Percentiles rank a stretch among this genome's conserved stretches.
Conservation (phyloP, 1,140 invertebrate species). For the Diuraphis noxia region DNA sequence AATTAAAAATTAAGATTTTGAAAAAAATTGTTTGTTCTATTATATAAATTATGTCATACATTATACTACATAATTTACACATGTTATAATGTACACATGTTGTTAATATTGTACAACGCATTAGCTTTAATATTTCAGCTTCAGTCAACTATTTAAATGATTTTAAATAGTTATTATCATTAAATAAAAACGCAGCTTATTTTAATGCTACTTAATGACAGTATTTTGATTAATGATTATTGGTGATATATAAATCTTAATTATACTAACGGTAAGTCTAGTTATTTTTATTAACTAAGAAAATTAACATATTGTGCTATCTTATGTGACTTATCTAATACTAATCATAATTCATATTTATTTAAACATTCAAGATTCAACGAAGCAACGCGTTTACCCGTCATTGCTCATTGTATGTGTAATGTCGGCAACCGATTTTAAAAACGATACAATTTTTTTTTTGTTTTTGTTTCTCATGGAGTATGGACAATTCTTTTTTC, state of each 20-base stretch:
- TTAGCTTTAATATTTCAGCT: constrained; percentile 20
- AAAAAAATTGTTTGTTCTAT: background rate
- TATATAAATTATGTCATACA: background rate
- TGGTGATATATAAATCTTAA: background rate
- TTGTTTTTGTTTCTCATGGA: too few relatives aligned
- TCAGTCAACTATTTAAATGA: background rate
- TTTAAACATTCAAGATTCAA: too few relatives aligned
- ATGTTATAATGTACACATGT: background rate
- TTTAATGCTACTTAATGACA: constrained; percentile 4
- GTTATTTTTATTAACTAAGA: background rate
- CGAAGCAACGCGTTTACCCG: background rate
- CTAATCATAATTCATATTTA: background rate
- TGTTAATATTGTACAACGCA: background rate
- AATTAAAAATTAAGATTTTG: background rate
- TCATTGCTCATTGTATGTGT: too few relatives aligned
- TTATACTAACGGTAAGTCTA: constrained; percentile 34
- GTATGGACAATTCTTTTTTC: too few relatives aligned
- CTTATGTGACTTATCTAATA: background rate
- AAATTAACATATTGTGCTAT: background rate
- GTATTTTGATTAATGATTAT: background rate
- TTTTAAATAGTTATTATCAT: background rate
- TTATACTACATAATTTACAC: background rate
- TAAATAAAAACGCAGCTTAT: background rate
- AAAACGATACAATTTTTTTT: too few relatives aligned
- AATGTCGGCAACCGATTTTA: too few relatives aligned